A percentile compares a stretch with the other conserved stretches of the same genome.
These are phyloP conservation scores for Apaloderma vittatum DNA, from an alignment of 2,113 vertebrate species.

Conservation along the genomic window DNA sequence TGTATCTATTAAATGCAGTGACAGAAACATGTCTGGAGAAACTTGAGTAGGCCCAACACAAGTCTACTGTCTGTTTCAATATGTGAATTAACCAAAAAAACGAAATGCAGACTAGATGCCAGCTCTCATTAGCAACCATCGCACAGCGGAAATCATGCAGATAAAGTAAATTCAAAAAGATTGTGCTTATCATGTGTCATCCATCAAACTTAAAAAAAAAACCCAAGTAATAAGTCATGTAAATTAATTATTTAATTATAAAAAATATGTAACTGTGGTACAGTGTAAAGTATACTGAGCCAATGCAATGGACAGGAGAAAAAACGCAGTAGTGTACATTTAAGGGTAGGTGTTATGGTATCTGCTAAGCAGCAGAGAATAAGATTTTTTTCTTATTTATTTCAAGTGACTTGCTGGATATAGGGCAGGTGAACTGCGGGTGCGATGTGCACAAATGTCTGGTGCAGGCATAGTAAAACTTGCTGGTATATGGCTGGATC, in stretches of 20 bases:
- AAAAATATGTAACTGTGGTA: not conserved
- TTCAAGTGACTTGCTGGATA: not conserved
- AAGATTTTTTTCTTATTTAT: not conserved
- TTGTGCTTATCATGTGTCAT: not conserved
- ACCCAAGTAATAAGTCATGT: not conserved
- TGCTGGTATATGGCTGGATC: not conserved
- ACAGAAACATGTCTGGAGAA: not conserved
- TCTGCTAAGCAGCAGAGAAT: not conserved
- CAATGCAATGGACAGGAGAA: not conserved
- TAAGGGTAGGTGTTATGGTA: not conserved
- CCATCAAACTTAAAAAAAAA: not conserved
- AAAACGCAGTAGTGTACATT: not conserved
- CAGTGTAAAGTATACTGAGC: not conserved
- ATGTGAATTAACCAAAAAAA: not conserved
- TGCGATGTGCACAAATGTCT: not conserved
- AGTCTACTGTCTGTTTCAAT: not conserved
- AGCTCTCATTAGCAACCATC: not conserved
- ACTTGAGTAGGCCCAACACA: not conserved
- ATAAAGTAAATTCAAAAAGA: not conserved
- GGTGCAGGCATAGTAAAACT: not conserved
- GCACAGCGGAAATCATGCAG: not conserved
- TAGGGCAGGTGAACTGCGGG: not conserved
- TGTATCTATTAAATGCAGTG: not conserved
- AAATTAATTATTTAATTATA: not conserved
- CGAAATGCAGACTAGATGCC: not conserved